Evolutionary conservation across 2,797 vertebrate species (phyloP), one percentile per base, ranked within the genome.

Genomic region (Sebastolobus altivelis): DNA sequence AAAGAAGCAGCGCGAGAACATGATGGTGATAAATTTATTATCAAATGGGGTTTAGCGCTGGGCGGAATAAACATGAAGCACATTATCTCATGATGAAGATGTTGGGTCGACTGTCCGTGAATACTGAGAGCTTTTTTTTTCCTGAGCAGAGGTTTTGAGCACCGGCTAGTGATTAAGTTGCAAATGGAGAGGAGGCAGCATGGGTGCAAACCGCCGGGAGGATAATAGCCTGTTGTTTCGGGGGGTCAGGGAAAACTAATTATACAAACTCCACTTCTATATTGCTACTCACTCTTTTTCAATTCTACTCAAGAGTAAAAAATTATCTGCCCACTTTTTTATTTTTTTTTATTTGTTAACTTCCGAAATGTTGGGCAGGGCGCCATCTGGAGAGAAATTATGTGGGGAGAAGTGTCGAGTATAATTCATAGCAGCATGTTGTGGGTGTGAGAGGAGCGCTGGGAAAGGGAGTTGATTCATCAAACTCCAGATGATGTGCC

Each of bases 51-150:
- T 87, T 87, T 82, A 89, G 80, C 33, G 9, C 25, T 54, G 84
- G 88, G 86, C 7, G 46, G 92, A 92, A 92, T 91, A 88, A 89
- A 91, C 88, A 92, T 77, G 85, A 81, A 85, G 72, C 84, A 69
- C 87, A 92, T 93, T 92, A 89, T 87, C 83, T 90, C 54, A 61
- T 88, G 88, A 90, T 91, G 75, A 93, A 91, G 90, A 88, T 80
- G 76, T 71, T 65, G 60, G 76, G 59, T 59, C 25, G 65, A 79
- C 82, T 79, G 73, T 83, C 82, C 13, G 16, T 91, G 83, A 88
- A 89, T 89, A 87, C 77, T 74, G 74, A 91, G 75, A 75, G 79
- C 61, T 76, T 80, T 56, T 72, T 78, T 83, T 40, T 22, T 40
- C 1, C 58, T 61, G 12, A 40, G 25, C 37, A 35, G n/a, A 40